A percentile compares a stretch with the other conserved stretches of the same genome.
Evolutionary conservation across 2,113 vertebrate genomes (phyloP).

Genomic region (Pogona vitticeps): DNA sequence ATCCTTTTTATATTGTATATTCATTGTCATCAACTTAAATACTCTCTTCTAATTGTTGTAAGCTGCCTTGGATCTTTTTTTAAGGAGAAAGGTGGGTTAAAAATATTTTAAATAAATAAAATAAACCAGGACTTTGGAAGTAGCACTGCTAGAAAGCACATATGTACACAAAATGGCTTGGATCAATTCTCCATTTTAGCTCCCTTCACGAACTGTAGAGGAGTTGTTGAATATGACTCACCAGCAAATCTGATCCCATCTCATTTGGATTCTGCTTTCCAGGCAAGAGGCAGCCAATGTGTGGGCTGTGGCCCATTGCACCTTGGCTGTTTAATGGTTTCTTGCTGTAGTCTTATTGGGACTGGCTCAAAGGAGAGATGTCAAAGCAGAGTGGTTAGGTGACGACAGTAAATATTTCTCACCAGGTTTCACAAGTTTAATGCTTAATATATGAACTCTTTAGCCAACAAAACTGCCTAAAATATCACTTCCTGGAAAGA

Average conservation of each 20-base stretch:
- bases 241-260: neutral
- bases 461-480: neutral
- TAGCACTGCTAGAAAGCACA: no score
- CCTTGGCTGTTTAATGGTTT: neutral
- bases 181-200: neutral
- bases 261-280: neutral
- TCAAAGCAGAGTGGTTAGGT: neutral
- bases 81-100: no score
- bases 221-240: neutral
- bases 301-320: neutral
- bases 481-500: neutral
- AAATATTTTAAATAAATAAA: no score
- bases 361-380: neutral
- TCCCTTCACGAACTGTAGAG: neutral
- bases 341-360: neutral
- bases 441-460: constrained; percentile 3
- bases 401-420: constrained; percentile 3
- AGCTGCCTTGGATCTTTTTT: no score
- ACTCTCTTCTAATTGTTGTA: no score
- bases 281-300: neutral
- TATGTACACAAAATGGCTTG: no score
- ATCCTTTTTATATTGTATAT: no score
- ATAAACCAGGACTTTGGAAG: no score
- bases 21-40: no score
- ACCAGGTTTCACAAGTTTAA: neutral